Percentiles rank a stretch among this genome's conserved stretches.
phyloP scores from a whole-genome alignment of 1,140 invertebrate genomes.

The Eueides isabella region DNA sequence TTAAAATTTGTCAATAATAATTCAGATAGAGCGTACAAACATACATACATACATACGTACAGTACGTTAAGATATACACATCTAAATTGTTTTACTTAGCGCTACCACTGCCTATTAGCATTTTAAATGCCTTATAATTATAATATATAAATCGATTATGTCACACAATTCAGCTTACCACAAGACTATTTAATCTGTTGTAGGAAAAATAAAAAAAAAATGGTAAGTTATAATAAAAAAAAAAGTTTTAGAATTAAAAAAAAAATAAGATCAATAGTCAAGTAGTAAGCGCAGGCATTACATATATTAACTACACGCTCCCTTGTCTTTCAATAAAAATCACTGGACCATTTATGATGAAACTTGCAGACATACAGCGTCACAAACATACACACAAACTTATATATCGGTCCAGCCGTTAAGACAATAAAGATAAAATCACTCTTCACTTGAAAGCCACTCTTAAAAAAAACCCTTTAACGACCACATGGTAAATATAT shows the following conservation, averaged over 20 bases:
- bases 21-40: conserved; percentile 47
- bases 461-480: not conserved
- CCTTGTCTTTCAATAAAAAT: conserved; percentile 30
- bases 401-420: conserved; percentile 34
- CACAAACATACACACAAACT: conserved; percentile 16
- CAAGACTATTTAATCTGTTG: conserved; percentile 26
- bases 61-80: conserved; percentile 38
- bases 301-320: conserved; percentile 26
- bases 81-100: conserved; percentile 37
- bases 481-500: not conserved
- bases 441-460: not conserved
- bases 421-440: conserved; percentile 25
- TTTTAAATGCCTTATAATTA: conserved; percentile 45
- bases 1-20: conserved; percentile 79
- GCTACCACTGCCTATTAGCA: conserved; percentile 35
- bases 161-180: conserved; percentile 23
- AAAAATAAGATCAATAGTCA: conserved; percentile 15
- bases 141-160: conserved; percentile 22
- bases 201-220: conserved; percentile 1
- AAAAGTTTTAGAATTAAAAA: conserved; percentile 5
- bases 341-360: conserved; percentile 35
- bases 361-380: conserved; percentile 25
- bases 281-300: conserved; percentile 26
- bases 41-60: conserved; percentile 32
- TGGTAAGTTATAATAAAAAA: no score